phyloP scores from a whole-genome alignment of 2,113 vertebrate species.

The Sceloporus undulatus region DNA sequence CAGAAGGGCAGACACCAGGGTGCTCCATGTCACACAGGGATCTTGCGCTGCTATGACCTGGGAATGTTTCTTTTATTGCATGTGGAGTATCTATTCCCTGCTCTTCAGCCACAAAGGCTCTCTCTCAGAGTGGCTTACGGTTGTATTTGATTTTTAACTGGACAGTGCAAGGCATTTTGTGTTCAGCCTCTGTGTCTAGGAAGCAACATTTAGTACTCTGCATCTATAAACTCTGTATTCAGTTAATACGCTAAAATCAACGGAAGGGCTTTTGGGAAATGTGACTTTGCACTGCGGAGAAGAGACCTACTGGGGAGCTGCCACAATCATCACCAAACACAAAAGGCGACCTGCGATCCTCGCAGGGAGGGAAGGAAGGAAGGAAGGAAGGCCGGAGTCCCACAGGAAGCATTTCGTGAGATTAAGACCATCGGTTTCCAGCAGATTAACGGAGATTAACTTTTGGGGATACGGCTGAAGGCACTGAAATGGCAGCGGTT shows the following conservation, averaged over 20 bases:
- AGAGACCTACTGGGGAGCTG: constrained; percentile 19
- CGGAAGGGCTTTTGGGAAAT: too few relatives aligned
- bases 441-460: background rate
- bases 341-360: too few relatives aligned
- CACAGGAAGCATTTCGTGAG: background rate
- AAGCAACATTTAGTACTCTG: background rate
- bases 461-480: constrained; percentile 12
- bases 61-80: too few relatives aligned
- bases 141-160: too few relatives aligned
- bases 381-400: background rate
- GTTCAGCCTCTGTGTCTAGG: background rate
- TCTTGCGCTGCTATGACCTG: too few relatives aligned
- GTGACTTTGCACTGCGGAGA: background rate
- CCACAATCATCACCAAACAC: too few relatives aligned
- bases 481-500: constrained; percentile 11
- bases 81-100: too few relatives aligned
- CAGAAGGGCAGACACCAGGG: background rate
- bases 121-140: too few relatives aligned
- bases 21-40: too few relatives aligned
- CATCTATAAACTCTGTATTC: constrained; percentile 14
- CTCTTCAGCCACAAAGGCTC: too few relatives aligned
- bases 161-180: too few relatives aligned
- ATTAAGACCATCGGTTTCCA: background rate
- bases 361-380: too few relatives aligned
- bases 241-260: constrained; percentile 18